phyloP scores from a whole-genome alignment of 1,140 invertebrate species.

The Artemia franciscana region DNA sequence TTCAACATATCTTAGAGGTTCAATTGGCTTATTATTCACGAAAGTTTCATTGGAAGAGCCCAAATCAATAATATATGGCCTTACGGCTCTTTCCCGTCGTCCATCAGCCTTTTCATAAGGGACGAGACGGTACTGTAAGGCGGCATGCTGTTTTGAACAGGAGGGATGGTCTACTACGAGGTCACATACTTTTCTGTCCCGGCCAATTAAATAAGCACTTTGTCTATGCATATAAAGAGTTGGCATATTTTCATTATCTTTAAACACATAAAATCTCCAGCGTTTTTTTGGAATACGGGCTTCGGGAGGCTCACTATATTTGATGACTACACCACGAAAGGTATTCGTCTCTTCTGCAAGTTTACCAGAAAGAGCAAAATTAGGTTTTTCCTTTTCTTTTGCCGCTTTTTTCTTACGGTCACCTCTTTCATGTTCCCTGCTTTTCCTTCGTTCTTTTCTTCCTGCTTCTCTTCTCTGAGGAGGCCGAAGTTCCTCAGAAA shows the following conservation, averaged over 20 bases:
- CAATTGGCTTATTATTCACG: constrained; percentile 82
- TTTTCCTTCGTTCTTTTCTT: too few species aligned
- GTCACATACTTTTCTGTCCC: constrained; percentile 81
- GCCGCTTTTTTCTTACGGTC: constrained; percentile 18
- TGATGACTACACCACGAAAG: constrained; percentile 86
- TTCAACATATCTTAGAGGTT: constrained; percentile 71
- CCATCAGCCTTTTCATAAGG: constrained; percentile 52
- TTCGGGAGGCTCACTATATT: constrained; percentile 89
- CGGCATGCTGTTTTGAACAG: constrained; percentile 95
- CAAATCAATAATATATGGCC: constrained; percentile 89
- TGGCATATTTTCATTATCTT: constrained; percentile 71
- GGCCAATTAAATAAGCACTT: constrained; percentile 83
- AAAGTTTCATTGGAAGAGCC: constrained; percentile 94
- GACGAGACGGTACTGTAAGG: constrained; percentile 74
- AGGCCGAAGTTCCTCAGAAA: too few species aligned
- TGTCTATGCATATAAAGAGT: constrained; percentile 84
- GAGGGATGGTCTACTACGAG: constrained; percentile 94
- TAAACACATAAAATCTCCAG: constrained; percentile 94
- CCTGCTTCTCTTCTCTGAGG: too few species aligned
- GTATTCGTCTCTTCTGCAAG: constrained; percentile 87
- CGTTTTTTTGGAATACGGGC: constrained; percentile 75
- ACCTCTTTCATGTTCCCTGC: too few species aligned
- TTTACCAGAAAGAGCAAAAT: constrained; percentile 83
- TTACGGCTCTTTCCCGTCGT: constrained; percentile 31
- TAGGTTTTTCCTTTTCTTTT: constrained; percentile 66